Base-by-base conservation (phyloP, 2,113 vertebrate species). In the Octodon degus region DNA sequence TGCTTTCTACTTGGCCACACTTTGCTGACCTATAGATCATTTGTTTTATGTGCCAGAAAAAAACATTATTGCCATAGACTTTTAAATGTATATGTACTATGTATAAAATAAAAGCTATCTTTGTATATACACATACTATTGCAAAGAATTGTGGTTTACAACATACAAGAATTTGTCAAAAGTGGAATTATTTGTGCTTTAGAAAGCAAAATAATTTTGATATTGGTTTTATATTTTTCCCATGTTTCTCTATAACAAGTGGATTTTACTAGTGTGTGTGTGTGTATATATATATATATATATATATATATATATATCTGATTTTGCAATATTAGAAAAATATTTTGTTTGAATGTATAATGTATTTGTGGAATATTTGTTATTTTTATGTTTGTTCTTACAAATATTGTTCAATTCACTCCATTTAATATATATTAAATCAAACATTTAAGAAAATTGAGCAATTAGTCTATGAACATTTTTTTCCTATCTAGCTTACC, bases 181-280 rank as follows among this genome's bases (percentile, higher is more conserved):
- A 76, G 74, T 32, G 43, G 13, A 40, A 67, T 19, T 55, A 1
- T 32, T 88, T 89, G 2, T 74, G 3, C 34, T 92, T 2, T 5
- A 92, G 20, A 90, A 93, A 92, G 24, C 25, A 83, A 74, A 92
- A 12, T 60, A 72, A 67, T 67, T 93, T 83, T 81, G 47, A 55
- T 50, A 17, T 16, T 83, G 47, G 4, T 50, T 32, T 81, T 91
- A 27, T 86, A 53, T 89, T 86, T 89, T 90, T 88, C 22, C 17
- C 68, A 20, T 32, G 20, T 37, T 67, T 81, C 92, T 94, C 10
- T 62, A 9, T 1, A 82, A 81, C 32, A 89, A 86, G 50, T 30
- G 84, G 34, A 20, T 81, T 93, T 95, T 83, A 85, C 3, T 30
- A 58, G 24, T n/a, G 53, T 72, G n/a, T n/a, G n/a, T n/a, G n/a